Base-by-base conservation (phyloP, 2,797 vertebrate genomes). In the Bradypodion ventrale region DNA sequence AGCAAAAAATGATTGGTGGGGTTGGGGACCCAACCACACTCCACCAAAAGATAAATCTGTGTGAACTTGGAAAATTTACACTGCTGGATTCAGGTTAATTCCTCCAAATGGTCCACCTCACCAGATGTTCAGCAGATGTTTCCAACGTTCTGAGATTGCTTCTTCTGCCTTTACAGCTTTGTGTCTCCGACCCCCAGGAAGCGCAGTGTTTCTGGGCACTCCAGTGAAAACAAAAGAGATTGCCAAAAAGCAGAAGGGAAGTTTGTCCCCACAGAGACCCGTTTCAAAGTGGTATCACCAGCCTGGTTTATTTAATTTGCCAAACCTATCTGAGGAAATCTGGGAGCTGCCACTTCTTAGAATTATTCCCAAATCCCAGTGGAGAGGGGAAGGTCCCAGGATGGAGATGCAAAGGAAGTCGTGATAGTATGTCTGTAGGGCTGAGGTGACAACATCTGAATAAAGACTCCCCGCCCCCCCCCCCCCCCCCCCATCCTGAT, bases 401-500 rank as follows among this genome's bases (percentile, higher is more conserved):
- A 46, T 40, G 44, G 27, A 16, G 19, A 7, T 32, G 21, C 32
- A 49, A n/a, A 32, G n/a, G 44, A 66, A 23, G 69, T 5, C 19
- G 25, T 70, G 37, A 23, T 16, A 44, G 32, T 7, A 66, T 23
- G 21, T 37, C 40, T 46, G 46, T 2, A 59, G 13, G 3, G 32
- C 27, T 49, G 56, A 32, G 23, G 75, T 69, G 72, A 37, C 13
- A 68, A 75, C 21, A 49, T 60, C 65, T n/a, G 40, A 63, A 65
- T 37, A 12, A 60, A 70, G 29, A 83, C 21, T 19, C 29, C 49
- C 27, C 75, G n/a, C n/a, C n/a, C 32, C 37, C 25, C 10, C 27
- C 75, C n/a, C n/a, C 27, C 75, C n/a, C n/a, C n/a, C 32, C 37
- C 25, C 10, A 15, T 76, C 82, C 73, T 69, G 46, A 85, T 85